phyloP scores from a whole-genome alignment of 2,113 vertebrate species.

The Nyctibius bracteatus region DNA sequence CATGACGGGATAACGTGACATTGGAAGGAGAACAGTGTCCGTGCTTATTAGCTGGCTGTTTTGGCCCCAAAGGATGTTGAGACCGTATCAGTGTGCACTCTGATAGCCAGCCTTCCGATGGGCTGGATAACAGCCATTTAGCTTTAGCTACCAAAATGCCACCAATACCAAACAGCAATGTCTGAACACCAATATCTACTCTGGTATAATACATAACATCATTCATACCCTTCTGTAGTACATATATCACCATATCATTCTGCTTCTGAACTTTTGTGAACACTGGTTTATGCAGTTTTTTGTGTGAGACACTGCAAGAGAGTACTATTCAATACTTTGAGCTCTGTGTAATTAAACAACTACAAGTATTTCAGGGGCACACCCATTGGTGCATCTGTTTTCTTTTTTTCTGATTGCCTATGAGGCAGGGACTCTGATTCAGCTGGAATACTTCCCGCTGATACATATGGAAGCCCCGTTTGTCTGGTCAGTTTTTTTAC shows the following conservation, averaged over 20 bases:
- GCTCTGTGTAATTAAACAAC: neutral
- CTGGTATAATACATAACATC: neutral
- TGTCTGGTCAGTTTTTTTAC: neutral
- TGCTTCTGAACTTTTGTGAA: neutral
- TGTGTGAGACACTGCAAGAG: neutral
- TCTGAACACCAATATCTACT: neutral
- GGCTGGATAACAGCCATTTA: neutral
- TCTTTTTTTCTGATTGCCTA: neutral
- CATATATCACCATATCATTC: neutral
- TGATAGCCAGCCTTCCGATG: neutral
- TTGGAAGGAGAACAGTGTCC: neutral
- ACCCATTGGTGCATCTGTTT: neutral
- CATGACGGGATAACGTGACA: neutral
- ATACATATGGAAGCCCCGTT: neutral
- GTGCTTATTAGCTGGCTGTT: neutral
- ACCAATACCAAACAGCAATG: fast-evolving
- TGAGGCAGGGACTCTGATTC: neutral
- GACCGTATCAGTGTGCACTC: fast-evolving
- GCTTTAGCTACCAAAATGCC: neutral
- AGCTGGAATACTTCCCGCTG: neutral
- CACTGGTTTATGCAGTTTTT: neutral
- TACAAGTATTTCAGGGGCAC: neutral
- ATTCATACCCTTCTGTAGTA: neutral
- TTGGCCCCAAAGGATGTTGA: neutral
- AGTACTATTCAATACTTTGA: neutral